Evolutionary conservation across 2,113 vertebrate species (phyloP), one percentile per base, ranked within the genome.

Genomic region (Ctenodactylus gundi): DNA sequence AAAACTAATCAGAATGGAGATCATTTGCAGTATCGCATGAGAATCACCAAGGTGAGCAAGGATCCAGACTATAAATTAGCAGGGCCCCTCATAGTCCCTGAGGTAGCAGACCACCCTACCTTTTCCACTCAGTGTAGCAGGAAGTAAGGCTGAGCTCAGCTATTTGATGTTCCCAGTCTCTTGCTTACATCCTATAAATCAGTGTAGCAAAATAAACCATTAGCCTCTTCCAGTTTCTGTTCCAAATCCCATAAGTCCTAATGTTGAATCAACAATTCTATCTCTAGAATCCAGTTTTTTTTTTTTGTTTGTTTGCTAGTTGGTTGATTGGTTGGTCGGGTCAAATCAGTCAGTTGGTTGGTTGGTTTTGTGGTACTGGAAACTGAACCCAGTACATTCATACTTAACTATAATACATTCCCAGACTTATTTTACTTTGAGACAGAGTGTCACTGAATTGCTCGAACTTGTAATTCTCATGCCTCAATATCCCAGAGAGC

Each of bases 21-120:
- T 84, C 53, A 23, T 51, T 44, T 64, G 29, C 39, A 72, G n/a
- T 29, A 20, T 20, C 53, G 17, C 29, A 3, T 3, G 36, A 76
- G 41, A 34, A 41, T 10, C 25, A 49, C 6, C 0, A 0, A 77
- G 34, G 15, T 20, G 36, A 4, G 15, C 17, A 7, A 0, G 51
- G 39, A 1, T 15, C 51, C 17, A 20, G 39, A 39, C 72, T 85
- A 14, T 12, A 36, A 77, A 31, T 9, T 27, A 34, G 25, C 2
- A 4, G 7, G 44, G 46, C 31, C 36, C 84, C 86, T 60, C 29
- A 39, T 8, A 3, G 3, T 6, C 84, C 77, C 20, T 41, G 29
- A 0, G 11, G 21, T 8, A 4, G 34, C n/a, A n/a, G 20, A 27
- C 13, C 11, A 8, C 27, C 20, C 34, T 29, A 67, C 34, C 29